These are phyloP conservation scores for Eremophila alpestris DNA, from an alignment of 2,797 vertebrate species.

Conservation along the genomic window DNA sequence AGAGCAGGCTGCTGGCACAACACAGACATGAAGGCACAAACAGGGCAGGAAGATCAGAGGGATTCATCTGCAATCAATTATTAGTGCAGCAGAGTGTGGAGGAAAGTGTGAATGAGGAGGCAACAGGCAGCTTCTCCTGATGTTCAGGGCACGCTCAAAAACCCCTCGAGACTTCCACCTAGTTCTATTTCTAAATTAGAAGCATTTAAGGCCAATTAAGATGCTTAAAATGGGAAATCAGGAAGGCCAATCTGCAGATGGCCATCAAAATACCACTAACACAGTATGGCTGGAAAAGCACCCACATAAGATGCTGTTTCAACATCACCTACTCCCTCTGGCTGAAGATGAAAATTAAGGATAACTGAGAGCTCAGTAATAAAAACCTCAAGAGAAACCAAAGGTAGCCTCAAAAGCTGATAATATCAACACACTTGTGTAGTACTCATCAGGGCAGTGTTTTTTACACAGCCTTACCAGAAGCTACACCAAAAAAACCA, in stretches of 20 bases:
- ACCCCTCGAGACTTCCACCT: constrained; percentile 27
- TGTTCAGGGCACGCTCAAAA: background rate
- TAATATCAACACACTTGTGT: background rate
- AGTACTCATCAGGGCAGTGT: background rate
- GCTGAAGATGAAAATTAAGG: constrained; percentile 22
- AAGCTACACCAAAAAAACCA: background rate
- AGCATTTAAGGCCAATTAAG: constrained; percentile 59
- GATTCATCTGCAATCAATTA: constrained; percentile 18
- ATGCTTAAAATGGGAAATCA: constrained; percentile 46
- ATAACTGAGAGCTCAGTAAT: background rate
- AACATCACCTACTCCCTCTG: constrained; percentile 30
- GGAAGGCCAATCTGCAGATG: constrained; percentile 37
- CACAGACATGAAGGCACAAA: background rate
- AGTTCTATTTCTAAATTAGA: constrained; percentile 46
- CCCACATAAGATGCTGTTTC: background rate
- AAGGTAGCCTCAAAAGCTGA: background rate
- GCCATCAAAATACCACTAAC: constrained; percentile 40
- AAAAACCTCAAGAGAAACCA: background rate
- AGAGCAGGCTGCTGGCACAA: background rate
- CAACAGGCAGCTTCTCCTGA: constrained; percentile 26
- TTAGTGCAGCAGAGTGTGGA: background rate
- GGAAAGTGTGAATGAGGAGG: constrained; percentile 7
- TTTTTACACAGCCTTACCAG: background rate
- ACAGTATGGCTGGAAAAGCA: background rate
- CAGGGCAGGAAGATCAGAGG: constrained; percentile 7